Conservation (phyloP, 2,797 vertebrate genomes). For the Smutsia gigantea region DNA sequence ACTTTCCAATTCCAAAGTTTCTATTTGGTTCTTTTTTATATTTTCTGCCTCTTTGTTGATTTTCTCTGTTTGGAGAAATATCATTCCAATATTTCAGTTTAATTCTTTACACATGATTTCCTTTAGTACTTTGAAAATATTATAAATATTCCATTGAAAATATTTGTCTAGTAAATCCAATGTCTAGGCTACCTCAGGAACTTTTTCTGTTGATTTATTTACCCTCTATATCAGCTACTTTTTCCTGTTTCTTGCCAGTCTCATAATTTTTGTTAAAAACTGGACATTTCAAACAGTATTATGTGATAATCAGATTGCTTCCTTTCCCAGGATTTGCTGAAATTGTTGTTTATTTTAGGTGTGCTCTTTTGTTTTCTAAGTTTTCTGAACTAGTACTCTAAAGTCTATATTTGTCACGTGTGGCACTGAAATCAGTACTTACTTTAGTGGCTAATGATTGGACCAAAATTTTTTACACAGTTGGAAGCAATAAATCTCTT, state of each 20-base stretch:
- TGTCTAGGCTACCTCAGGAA: background rate
- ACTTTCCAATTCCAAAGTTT: background rate
- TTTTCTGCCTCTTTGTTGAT: background rate
- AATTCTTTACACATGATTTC: background rate
- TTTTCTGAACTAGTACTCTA: background rate
- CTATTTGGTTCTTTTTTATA: background rate
- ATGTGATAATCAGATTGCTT: background rate
- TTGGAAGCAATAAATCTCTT: background rate
- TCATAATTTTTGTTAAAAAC: background rate
- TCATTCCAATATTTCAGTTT: background rate
- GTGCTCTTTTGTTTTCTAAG: background rate
- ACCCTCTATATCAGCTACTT: background rate
- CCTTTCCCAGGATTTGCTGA: background rate
- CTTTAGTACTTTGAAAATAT: background rate
- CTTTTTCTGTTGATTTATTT: background rate
- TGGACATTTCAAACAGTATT: background rate
- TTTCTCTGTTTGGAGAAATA: background rate
- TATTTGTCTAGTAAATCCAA: background rate
- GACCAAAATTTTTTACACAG: background rate
- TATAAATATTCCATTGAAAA: background rate
- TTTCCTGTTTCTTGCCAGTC: background rate
- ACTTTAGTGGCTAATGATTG: background rate
- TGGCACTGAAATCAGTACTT: background rate
- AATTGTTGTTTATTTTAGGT: background rate
- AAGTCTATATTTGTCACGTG: background rate